Conservation (phyloP, 2,888 invertebrate species). For the Beris morrisii region DNA sequence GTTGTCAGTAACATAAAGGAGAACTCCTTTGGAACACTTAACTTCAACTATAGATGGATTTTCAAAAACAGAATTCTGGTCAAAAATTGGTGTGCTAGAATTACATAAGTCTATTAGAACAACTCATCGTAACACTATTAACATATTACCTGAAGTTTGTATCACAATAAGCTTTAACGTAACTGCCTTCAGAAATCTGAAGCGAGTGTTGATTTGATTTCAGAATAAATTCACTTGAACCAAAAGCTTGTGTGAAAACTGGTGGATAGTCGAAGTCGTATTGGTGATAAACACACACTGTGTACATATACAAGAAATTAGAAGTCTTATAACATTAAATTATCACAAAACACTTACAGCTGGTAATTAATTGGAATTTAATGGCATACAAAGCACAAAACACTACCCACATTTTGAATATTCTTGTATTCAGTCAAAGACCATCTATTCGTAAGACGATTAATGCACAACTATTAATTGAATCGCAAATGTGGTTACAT, state of each 20-base stretch:
- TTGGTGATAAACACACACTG: not conserved
- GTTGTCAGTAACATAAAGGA: not conserved
- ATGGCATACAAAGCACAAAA: no score
- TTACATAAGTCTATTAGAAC: not conserved
- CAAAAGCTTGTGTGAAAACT: constrained; percentile 7
- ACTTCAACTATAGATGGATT: not conserved
- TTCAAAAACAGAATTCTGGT: not conserved
- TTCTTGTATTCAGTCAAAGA: no score
- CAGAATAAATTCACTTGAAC: not conserved
- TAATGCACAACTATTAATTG: no score
- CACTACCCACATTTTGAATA: no score
- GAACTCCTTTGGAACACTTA: constrained; percentile 3
- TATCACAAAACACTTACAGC: no score
- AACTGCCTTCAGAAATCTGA: constrained; percentile 8
- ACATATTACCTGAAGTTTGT: constrained; percentile 13
- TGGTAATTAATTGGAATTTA: no score
- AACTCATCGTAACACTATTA: not conserved
- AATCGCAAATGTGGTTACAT: no score
- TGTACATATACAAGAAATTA: no score
- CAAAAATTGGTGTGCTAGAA: not conserved
- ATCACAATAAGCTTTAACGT: constrained; percentile 12
- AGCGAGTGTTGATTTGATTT: not conserved
- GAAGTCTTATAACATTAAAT: no score
- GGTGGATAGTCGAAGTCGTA: constrained; percentile 13
- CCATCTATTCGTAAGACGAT: no score